Evolutionary conservation across 2,797 vertebrate genomes (phyloP).

Genomic region (Pogonophryne albipinna): DNA sequence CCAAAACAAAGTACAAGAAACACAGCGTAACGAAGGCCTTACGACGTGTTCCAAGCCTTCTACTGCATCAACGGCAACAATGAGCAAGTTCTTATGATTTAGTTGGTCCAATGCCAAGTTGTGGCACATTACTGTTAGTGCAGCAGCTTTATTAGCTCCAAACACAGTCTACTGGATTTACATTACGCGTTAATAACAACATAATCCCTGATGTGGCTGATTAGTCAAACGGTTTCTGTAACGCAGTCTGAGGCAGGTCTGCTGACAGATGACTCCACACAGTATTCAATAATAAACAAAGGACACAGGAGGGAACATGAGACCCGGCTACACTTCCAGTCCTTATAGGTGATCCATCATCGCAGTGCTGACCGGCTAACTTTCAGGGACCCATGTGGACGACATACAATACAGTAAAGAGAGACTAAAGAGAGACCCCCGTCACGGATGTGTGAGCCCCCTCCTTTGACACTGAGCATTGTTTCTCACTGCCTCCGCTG

Average conservation of each 20-base stretch:
- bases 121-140: conserved; percentile 19
- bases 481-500: conserved; percentile 67
- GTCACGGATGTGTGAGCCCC: conserved; percentile 11
- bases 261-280: conserved; percentile 71
- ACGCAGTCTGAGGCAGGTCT: conserved; percentile 36
- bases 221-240: conserved; percentile 46
- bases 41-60: neutral
- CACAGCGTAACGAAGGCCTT: neutral
- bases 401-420: conserved; percentile 44
- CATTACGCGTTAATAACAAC: conserved; percentile 39
- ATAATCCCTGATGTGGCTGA: conserved; percentile 38
- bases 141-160: conserved; percentile 25
- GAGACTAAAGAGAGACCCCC: conserved; percentile 31
- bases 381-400: conserved; percentile 41
- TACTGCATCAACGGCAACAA: neutral
- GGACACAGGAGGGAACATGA: conserved; percentile 63
- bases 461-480: conserved; percentile 52
- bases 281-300: conserved; percentile 72
- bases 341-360: conserved; percentile 74
- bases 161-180: conserved; percentile 10
- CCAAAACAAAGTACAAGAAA: neutral
- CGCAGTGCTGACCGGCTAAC: conserved; percentile 64
- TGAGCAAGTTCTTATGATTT: conserved; percentile 6
- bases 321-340: conserved; percentile 60
- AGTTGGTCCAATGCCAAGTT: conserved; percentile 6